Evolutionary conservation across 2,888 invertebrate species (phyloP), one percentile per base, ranked within the genome.

Genomic region (Parochlus steinenii): DNA sequence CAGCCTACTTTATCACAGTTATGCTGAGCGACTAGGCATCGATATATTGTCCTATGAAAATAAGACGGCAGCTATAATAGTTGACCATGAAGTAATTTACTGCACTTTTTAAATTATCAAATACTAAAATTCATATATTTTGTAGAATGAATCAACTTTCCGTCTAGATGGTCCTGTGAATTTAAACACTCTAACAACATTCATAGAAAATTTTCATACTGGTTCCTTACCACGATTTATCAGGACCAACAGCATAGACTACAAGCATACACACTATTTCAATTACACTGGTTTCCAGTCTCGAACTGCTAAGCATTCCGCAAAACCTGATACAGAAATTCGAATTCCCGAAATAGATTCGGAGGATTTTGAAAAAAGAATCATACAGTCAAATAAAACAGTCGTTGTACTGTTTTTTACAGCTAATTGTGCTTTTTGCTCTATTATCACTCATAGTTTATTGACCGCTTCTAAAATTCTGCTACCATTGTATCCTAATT

Each of bases 401-500:
- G 73, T 79, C 39, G 66, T 89, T 32, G 67, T 78, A 6, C 64
- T 87, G 44, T 82, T 83, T 54, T 73, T 81, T 48, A 75, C 83
- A 4, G 72, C 74, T 17, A 75, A 75, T 52, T 83, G 83, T 58
- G 72, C 73, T 2, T 79, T 85, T 55, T 77, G 82, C 45, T 71
- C 71, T 33, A 65, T 71, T 12, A 63, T 79, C 40, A 64, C 76
- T 1, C 78, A 78, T 44, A 67, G 73, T 20, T 69, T 77, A 47
- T 58, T 78, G 39, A 69, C 69, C 28, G 67, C 75, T 33, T 72
- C 77, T 34, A 67, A 71, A 47, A 66, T 73, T 53, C 64, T 73
- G 42, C 50, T 62, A 40, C 48, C 62, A 46, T 54, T 67, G 45
- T n/a, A n/a, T n/a, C 59, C 66, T 43, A 55, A 63, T 41, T 44